These are phyloP conservation scores for Crossaster papposus DNA, from an alignment of 53 echinoderm and acorn worm genomes.

Conservation along the genomic window DNA sequence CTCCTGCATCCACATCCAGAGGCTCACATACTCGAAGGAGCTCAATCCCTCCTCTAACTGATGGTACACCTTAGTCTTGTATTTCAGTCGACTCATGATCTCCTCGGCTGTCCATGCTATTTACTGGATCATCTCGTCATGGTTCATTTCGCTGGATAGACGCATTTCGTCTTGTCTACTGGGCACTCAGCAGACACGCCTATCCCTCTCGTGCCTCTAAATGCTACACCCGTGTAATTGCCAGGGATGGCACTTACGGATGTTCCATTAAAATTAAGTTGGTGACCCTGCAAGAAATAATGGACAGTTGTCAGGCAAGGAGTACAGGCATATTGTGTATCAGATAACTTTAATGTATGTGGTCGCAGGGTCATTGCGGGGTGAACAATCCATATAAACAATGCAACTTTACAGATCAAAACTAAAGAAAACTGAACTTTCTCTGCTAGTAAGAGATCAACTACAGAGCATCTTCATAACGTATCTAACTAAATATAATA, in stretches of 20 bases:
- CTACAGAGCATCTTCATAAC: no score
- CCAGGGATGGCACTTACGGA: not conserved
- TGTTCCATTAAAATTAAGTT: not conserved
- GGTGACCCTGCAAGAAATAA: not conserved
- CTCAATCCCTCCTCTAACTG: not conserved
- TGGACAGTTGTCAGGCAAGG: not conserved
- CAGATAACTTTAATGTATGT: no score
- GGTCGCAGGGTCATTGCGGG: no score
- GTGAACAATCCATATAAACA: no score
- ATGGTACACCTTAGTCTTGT: slow-evolving; percentile 2
- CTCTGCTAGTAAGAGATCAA: no score
- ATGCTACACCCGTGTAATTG: not conserved
- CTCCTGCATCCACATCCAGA: not conserved
- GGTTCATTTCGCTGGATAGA: slow-evolving; percentile 27
- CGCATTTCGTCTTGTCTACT: not conserved
- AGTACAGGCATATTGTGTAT: no score
- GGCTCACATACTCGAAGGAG: not conserved
- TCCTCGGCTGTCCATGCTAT: not conserved
- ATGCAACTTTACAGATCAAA: no score
- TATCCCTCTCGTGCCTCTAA: slow-evolving; percentile 48
- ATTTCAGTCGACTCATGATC: not conserved
- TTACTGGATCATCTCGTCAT: not conserved
- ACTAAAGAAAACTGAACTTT: no score
- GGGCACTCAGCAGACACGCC: not conserved
- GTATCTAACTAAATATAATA: no score